Base-by-base conservation (phyloP, 2,888 invertebrate genomes). In the Quadriops clusia region DNA sequence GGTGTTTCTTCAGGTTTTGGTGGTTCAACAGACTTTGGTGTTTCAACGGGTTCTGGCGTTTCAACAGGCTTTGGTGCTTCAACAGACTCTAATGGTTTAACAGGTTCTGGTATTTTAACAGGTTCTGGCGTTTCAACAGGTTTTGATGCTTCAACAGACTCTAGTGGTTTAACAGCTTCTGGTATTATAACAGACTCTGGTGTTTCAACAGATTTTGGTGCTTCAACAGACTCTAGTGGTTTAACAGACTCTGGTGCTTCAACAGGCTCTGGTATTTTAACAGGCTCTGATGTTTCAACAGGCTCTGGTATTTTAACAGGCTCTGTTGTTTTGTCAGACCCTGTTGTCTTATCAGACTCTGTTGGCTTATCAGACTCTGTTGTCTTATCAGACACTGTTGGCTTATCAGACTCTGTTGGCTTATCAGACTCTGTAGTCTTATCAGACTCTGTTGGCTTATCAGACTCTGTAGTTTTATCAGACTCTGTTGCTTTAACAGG, bases 1-100 rank as follows among this genome's bases (percentile, higher is more conserved):
- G 55, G 51, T 0, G 54, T 46, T 37, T 60, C 56, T 43, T 60
- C 43, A 16, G 54, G 46, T 28, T 48, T 47, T 31, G 22, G 42
- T 34, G 32, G 54, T 16, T 52, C 52, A 15, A 31, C 34, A 23
- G 54, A 51, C 3, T 34, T 13, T 52, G 54, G 5, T 33, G 33
- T 24, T n/a, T 52, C 53, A 5, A 39, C 38, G 18, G 38, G 36
- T 10, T 53, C 53, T 4, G 34, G 26, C 6, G 30, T 23, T 30
- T 34, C 21, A 21, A 21, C 18, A 9, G 21, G 5, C 11, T 21
- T 21, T 10, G 43, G 38, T 30, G 51, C 33, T 35, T 41, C 39
- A 5, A 43, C 29, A 17, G 36, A 18, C 22, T 37, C 34, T 11
- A 28, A 15, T 40, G 41, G 14, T 38, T 39, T 21, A 44, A 43